Evolutionary conservation across 2,113 vertebrate genomes (phyloP).

Genomic region (Catharus bicknelli): DNA sequence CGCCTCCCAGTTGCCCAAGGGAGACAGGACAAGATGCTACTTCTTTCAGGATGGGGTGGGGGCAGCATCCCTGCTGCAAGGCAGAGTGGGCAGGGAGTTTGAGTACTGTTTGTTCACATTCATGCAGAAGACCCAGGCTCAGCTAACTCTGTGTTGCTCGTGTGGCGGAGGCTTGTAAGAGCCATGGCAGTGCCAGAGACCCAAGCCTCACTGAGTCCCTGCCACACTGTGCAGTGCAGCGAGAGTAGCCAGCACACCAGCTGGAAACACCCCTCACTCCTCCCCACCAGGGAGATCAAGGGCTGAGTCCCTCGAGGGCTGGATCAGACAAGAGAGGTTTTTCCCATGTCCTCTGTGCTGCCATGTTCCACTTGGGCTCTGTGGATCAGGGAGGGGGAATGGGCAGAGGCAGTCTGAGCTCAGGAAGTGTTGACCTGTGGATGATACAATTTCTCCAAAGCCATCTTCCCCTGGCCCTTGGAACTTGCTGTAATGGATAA

Average conservation of each 20-base stretch:
- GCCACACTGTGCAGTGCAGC: accelerated
- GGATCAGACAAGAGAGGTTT: background rate
- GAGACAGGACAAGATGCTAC: background rate
- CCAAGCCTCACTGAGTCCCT: background rate
- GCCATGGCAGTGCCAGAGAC: background rate
- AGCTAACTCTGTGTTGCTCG: accelerated
- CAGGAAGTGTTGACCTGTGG: background rate
- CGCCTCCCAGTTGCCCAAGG: background rate
- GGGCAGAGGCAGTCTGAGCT: background rate
- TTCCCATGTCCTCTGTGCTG: background rate
- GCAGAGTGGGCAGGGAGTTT: background rate
- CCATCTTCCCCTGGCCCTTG: too few relatives aligned
- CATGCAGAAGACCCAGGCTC: background rate
- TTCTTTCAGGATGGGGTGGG: background rate
- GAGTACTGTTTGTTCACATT: accelerated
- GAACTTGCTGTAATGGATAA: too few relatives aligned
- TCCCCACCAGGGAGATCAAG: background rate
- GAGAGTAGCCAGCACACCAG: accelerated
- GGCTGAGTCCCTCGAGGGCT: background rate
- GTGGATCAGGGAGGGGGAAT: background rate
- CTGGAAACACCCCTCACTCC: background rate
- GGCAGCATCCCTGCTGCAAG: background rate
- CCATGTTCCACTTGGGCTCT: background rate
- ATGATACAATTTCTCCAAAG: too few relatives aligned
- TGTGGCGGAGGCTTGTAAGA: background rate